These are phyloP conservation scores for Eclectus roratus DNA, from an alignment of 2,113 vertebrate genomes.

Conservation along the genomic window DNA sequence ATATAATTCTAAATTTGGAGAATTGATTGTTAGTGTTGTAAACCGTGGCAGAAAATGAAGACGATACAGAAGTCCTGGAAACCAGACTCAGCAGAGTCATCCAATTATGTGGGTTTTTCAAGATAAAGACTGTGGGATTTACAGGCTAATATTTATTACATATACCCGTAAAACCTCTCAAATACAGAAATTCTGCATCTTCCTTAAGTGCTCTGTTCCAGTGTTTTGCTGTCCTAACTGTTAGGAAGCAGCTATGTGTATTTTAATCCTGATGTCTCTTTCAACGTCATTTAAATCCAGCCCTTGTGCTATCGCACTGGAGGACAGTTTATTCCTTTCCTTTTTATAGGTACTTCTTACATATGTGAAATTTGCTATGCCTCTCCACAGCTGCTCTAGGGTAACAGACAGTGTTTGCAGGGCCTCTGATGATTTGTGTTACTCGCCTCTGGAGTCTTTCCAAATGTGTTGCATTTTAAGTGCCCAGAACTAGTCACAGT, in stretches of 20 bases:
- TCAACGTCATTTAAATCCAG: not conserved
- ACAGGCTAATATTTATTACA: not conserved
- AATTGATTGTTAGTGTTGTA: not conserved
- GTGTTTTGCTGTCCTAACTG: not conserved
- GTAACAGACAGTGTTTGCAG: not conserved
- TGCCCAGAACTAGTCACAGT: not conserved
- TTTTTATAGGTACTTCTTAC: not conserved
- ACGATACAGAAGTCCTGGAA: not conserved
- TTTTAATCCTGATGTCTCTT: not conserved
- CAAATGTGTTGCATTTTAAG: not conserved
- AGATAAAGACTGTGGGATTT: not conserved
- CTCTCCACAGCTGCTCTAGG: not conserved
- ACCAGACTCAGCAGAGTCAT: not conserved
- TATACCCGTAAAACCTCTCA: not conserved
- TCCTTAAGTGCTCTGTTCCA: not conserved
- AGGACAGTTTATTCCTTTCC: not conserved
- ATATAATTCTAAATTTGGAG: not conserved
- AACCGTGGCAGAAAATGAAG: not conserved
- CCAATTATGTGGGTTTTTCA: not conserved
- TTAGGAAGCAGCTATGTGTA: not conserved
- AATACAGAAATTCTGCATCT: not conserved
- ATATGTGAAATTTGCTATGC: not conserved
- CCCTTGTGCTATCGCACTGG: not conserved
- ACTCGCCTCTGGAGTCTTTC: not conserved
- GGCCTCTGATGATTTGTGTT: not conserved